A percentile compares a stretch with the other conserved stretches of the same genome.
Conservation (phyloP, 2,113 vertebrate genomes). For the Ceuthmochares aereus region DNA sequence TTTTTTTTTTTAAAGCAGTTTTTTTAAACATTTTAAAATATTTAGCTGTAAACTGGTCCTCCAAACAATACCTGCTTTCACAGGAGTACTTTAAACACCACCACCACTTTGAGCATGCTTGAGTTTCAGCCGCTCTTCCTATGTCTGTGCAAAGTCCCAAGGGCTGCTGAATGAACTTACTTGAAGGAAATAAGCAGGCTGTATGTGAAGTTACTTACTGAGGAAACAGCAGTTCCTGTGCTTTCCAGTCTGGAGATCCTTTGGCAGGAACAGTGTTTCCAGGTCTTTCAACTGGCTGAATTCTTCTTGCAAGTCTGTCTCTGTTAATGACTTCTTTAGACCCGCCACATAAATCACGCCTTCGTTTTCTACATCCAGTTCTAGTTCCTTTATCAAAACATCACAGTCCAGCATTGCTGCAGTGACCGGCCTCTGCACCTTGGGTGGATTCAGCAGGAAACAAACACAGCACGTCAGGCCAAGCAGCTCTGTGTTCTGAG, state of each 20-base stretch:
- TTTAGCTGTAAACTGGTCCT: not conserved
- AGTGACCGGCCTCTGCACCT: conserved; percentile 86
- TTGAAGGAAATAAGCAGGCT: not conserved
- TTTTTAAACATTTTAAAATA: not conserved
- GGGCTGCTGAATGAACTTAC: not conserved
- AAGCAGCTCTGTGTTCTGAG: not conserved
- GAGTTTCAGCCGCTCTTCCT: not conserved
- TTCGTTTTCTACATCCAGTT: conserved; percentile 76
- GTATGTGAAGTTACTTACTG: conserved; percentile 76
- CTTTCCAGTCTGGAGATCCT: conserved; percentile 68
- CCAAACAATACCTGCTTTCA: not conserved
- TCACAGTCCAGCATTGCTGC: conserved; percentile 82
- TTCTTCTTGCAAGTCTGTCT: conserved; percentile 72
- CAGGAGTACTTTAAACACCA: not conserved
- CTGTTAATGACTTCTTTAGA: conserved; percentile 65
- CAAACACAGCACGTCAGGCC: not conserved
- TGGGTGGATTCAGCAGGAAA: not conserved
- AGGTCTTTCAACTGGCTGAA: conserved; percentile 77
- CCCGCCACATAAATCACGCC: conserved; percentile 78
- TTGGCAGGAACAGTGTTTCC: conserved; percentile 74
- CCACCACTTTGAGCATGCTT: not conserved
- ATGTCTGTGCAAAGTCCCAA: not conserved
- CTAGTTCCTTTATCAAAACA: conserved; percentile 75
- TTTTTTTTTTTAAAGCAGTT: not conserved
- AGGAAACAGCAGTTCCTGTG: conserved; percentile 78